Percentiles rank a stretch among this genome's conserved stretches.
These are phyloP conservation scores for Parnassius glacialis DNA, from an alignment of 2,888 invertebrate species.

Conservation along the genomic window DNA sequence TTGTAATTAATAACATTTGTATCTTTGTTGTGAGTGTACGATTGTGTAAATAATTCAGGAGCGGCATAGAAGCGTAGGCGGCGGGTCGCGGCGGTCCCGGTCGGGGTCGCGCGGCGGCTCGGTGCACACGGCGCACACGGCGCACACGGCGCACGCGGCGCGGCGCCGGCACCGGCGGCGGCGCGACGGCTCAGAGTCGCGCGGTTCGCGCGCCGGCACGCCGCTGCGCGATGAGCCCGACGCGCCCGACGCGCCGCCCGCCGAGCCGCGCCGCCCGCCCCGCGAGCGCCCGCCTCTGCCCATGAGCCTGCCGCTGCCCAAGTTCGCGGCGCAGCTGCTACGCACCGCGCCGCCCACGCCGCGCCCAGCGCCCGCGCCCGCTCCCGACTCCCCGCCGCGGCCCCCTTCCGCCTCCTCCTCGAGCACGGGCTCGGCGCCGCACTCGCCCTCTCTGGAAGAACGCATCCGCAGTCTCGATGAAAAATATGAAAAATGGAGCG, in stretches of 20 bases:
- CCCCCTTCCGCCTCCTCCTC: slow-evolving; percentile 89
- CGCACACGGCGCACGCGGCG: slow-evolving; percentile 48
- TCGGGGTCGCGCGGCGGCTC: slow-evolving; percentile 58
- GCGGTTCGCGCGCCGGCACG: slow-evolving; percentile 91
- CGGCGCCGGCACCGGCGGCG: slow-evolving; percentile 75
- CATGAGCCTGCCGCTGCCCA: slow-evolving; percentile 91
- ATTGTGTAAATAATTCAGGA: slow-evolving; percentile 42
- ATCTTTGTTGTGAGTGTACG: too few species aligned
- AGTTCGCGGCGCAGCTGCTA: slow-evolving; percentile 89
- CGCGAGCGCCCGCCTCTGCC: slow-evolving; percentile 84
- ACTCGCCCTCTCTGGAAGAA: slow-evolving; percentile 91
- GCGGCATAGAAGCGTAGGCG: slow-evolving; percentile 57
- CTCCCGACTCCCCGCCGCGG: slow-evolving; percentile 84
- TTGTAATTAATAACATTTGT: too few species aligned
- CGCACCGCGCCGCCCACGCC: slow-evolving; percentile 75
- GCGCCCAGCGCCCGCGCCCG: slow-evolving; percentile 65
- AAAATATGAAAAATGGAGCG: slow-evolving; percentile 94
- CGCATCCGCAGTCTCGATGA: slow-evolving; percentile 95
- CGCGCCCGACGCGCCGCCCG: slow-evolving; percentile 84
- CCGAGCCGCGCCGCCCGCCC: slow-evolving; percentile 87
- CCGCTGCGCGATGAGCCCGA: slow-evolving; percentile 93
- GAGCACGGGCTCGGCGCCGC: slow-evolving; percentile 86
- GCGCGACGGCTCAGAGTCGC: slow-evolving; percentile 71
- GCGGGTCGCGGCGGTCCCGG: slow-evolving; percentile 52
- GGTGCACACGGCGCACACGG: slow-evolving; percentile 52